Base-by-base conservation (phyloP, 1,140 invertebrate species). In the Drosophila kurseongensis region DNA sequence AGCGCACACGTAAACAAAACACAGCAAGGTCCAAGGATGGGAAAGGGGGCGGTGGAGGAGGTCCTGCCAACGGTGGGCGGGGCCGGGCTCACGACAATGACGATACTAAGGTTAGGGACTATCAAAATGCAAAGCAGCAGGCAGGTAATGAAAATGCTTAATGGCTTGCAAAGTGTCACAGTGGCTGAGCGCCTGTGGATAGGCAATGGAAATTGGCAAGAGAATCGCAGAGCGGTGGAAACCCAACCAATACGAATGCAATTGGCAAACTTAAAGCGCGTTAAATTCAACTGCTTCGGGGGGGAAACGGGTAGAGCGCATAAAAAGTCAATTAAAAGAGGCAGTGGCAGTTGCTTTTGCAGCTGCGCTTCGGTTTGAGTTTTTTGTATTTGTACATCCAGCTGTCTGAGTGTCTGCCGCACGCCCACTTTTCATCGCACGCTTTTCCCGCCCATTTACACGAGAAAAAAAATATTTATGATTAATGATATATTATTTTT, bases 81-180 rank as follows among this genome's bases (percentile, higher is more conserved):
- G 16, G 4, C 10, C 5, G 41, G 8, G 23, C 61, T 75, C 75
- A 75, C 72, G 73, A 75, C 73, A 75, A 59, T 75, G 73, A 88
- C 83, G 85, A 75, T 83, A 74, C 79, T 79, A 78, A 56, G 75
- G 80, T 71, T 71, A 50, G 52, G 68, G 51, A 71, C 83, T 89
- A 89, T 88, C 83, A 88, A 88, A 88, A 88, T 88, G 83, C 83
- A 88, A 88, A 88, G 84, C 83, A 86, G 73, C 58, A 69, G 78
- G 76, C 83, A 88, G 83, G 83, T 88, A 88, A 88, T 88, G 83
- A 88, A 88, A 88, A 88, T 88, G 83, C 83, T 88, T 88, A 88
- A 88, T 88, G 83, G 83, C 83, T 88, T 88, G 83, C 83, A 88
- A 88, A 88, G 83, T 88, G 83, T 88, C 83, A 89, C 84, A 89